phyloP scores from a whole-genome alignment of 2,888 invertebrate genomes.

The Empis livida region DNA sequence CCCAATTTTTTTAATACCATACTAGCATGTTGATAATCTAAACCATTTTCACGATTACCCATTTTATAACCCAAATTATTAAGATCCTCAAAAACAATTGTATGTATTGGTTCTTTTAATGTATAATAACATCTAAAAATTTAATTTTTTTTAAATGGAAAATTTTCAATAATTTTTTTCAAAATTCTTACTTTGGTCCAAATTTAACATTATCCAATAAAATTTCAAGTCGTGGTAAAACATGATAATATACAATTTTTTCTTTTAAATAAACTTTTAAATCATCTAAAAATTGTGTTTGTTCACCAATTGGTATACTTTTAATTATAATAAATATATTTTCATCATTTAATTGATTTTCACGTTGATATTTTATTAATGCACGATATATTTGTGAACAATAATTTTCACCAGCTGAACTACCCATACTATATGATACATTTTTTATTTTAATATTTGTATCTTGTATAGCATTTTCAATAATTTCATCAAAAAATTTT shows the following conservation, averaged over 20 bases:
- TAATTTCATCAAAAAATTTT: conserved; percentile 22
- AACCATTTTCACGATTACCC: conserved; percentile 36
- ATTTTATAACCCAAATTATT: conserved; percentile 21
- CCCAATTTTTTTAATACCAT: conserved; percentile 38
- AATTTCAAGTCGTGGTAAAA: conserved; percentile 33
- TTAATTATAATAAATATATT: conserved; percentile 26
- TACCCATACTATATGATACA: conserved; percentile 19
- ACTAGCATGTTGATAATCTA: conserved; percentile 37
- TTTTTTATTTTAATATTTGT: conserved; percentile 13
- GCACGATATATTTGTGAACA: conserved; percentile 28
- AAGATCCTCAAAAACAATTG: conserved; percentile 25
- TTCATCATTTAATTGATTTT: not conserved
- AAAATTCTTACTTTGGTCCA: conserved; percentile 22
- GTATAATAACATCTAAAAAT: conserved; percentile 23
- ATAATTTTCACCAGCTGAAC: conserved; percentile 27
- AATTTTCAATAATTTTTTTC: not conserved
- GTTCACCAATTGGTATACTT: conserved; percentile 20
- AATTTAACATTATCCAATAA: conserved; percentile 26
- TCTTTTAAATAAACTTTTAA: conserved; percentile 36
- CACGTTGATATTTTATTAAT: conserved; percentile 17
- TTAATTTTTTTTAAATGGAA: not conserved
- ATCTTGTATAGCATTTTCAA: conserved; percentile 21
- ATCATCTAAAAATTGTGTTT: conserved; percentile 25
- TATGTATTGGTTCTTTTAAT: conserved; percentile 20
- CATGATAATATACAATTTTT: conserved; percentile 27